These are phyloP conservation scores for Dendrocincla tyrannina DNA, from an alignment of 2,797 vertebrate genomes.

Conservation along the genomic window DNA sequence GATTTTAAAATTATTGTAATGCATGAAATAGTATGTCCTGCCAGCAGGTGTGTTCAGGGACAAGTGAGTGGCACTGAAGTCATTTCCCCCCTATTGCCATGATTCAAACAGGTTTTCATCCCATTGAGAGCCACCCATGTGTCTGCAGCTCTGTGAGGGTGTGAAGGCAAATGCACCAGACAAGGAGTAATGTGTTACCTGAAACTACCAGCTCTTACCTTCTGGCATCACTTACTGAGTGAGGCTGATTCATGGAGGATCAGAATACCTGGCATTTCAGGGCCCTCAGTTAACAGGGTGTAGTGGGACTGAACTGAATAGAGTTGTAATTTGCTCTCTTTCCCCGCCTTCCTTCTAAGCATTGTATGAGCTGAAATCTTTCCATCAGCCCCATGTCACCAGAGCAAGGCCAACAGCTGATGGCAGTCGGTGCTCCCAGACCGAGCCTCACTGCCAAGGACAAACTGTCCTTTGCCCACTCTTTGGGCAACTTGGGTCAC, in stretches of 20 bases:
- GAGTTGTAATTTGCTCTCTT: neutral
- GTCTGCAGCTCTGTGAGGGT: neutral
- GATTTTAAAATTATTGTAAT: neutral
- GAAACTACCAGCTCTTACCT: neutral
- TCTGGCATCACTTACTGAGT: neutral
- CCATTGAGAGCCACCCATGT: neutral
- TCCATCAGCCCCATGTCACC: accelerated
- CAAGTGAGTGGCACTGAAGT: neutral
- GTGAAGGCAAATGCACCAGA: neutral
- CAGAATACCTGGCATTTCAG: neutral
- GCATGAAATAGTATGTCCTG: neutral
- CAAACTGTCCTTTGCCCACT: neutral
- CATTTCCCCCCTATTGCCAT: neutral
- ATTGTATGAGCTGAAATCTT: neutral
- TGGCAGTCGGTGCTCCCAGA: neutral
- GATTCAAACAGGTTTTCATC: neutral
- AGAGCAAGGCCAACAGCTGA: neutral
- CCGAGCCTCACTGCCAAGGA: neutral
- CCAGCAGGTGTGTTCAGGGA: neutral
- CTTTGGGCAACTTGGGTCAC: neutral
- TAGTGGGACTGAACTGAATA: neutral
- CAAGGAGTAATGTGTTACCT: neutral
- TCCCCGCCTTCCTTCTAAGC: neutral
- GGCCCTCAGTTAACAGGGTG: neutral
- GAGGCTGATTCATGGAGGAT: neutral